Evolutionary conservation across 2,888 invertebrate genomes (phyloP).

Genomic region (Ectemnius lituratus): DNA sequence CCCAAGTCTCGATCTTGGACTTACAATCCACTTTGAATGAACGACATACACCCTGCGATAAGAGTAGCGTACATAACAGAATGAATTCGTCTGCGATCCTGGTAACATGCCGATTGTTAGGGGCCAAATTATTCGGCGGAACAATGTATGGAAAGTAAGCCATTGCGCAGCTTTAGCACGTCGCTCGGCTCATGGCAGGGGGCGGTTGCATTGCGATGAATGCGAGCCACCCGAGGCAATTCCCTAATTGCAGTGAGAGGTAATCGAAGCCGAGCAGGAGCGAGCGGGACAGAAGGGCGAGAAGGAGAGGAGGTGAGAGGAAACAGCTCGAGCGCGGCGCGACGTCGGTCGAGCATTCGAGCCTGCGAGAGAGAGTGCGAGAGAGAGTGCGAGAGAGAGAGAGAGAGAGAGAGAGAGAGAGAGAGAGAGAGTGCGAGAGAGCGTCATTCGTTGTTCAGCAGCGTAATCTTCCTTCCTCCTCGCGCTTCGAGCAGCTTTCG

Average conservation of each 20-base stretch:
- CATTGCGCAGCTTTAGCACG: slow-evolving; percentile 58
- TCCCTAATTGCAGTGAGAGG: slow-evolving; percentile 72
- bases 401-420: slow-evolving; percentile 22
- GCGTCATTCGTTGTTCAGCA: slow-evolving; percentile 54
- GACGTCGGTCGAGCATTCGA: too few species aligned
- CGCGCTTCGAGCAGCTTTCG: slow-evolving; percentile 35
- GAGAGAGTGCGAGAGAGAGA: slow-evolving; percentile 22
- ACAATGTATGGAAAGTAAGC: slow-evolving; percentile 62
- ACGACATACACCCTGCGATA: too few species aligned
- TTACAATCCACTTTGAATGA: too few species aligned
- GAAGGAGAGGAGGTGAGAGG: slow-evolving; percentile 19
- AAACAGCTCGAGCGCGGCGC: slow-evolving; percentile 7
- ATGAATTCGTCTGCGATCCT: background rate
- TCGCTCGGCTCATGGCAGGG: slow-evolving; percentile 52
- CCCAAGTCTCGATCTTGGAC: too few species aligned
- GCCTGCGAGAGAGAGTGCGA: slow-evolving; percentile 11
- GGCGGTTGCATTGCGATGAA: slow-evolving; percentile 68
- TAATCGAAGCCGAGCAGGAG: slow-evolving; percentile 50
- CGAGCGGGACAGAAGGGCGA: slow-evolving; percentile 14
- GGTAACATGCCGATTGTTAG: slow-evolving; percentile 40
- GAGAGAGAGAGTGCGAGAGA: slow-evolving; percentile 13
- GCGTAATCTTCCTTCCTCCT: slow-evolving; percentile 22
- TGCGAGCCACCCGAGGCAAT: slow-evolving; percentile 71
- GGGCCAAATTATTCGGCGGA: slow-evolving; percentile 50
- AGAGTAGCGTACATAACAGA: background rate